Conservation (phyloP, 2,113 vertebrate species). For the Nycticorax nycticorax region DNA sequence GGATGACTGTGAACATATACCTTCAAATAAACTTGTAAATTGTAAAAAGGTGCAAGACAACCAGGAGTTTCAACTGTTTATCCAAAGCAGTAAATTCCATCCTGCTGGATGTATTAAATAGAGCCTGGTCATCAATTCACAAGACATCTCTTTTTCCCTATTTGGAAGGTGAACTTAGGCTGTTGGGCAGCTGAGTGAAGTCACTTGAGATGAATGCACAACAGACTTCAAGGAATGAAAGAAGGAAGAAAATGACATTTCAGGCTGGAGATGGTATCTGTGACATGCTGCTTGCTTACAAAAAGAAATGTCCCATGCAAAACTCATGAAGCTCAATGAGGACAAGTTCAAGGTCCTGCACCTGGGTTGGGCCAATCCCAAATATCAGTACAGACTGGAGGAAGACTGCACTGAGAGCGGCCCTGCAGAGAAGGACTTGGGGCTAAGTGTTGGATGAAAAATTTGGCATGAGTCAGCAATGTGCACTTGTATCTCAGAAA, state of each 20-base stretch:
- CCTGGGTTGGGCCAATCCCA: too few relatives aligned
- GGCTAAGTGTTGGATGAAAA: too few relatives aligned
- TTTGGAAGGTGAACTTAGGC: neutral
- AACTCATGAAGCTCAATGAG: neutral
- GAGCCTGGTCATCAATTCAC: accelerated
- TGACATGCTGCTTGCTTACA: neutral
- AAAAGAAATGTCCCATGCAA: neutral
- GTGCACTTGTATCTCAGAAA: neutral
- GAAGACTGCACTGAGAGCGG: too few relatives aligned
- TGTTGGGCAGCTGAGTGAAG: neutral
- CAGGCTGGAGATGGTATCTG: neutral
- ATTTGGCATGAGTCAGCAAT: too few relatives aligned
- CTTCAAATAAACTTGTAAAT: neutral
- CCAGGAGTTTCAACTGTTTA: neutral
- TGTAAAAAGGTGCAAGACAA: neutral
- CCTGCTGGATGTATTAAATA: neutral
- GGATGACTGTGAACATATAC: neutral
- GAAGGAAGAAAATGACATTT: neutral
- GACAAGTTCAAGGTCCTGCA: too few relatives aligned
- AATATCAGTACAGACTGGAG: too few relatives aligned
- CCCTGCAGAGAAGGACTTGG: too few relatives aligned
- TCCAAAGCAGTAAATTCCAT: neutral
- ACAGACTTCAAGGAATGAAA: neutral
- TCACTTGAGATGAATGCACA: neutral
- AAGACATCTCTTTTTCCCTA: neutral